These are phyloP conservation scores for Drosophila sordidapex DNA, from an alignment of 2,888 invertebrate genomes.

Conservation along the genomic window DNA sequence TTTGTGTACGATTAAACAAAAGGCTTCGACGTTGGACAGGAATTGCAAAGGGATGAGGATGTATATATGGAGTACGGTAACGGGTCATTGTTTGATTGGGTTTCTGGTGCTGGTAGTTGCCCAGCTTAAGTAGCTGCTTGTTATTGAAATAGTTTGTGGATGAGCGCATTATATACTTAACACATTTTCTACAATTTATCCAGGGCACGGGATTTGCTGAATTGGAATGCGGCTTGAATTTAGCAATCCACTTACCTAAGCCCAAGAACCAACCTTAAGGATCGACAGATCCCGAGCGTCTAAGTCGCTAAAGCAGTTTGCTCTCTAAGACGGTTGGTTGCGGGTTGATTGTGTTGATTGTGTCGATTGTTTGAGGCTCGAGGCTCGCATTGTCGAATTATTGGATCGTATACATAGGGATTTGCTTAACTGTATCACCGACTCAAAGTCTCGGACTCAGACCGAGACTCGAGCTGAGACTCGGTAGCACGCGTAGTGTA, in stretches of 20 bases:
- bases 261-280: conserved; percentile 16
- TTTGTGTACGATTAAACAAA: conserved; percentile 49
- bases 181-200: conserved; percentile 80
- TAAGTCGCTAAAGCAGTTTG: conserved; percentile 70
- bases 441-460: neutral
- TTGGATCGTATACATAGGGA: conserved; percentile 43
- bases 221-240: conserved; percentile 81
- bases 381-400: conserved; percentile 53
- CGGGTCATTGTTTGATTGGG: conserved; percentile 65
- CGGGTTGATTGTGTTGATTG: conserved; percentile 44
- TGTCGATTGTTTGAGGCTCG: conserved; percentile 43
- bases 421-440: conserved; percentile 66
- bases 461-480: neutral
- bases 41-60: conserved; percentile 14
- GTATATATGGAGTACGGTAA: conserved; percentile 6
- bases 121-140: conserved; percentile 59
- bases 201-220: conserved; percentile 64
- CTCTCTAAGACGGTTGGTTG: conserved; percentile 35
- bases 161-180: conserved; percentile 82
- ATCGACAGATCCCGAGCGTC: conserved; percentile 12
- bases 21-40: conserved; percentile 28
- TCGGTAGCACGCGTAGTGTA: conserved; percentile 62
- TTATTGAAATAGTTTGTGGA: conserved; percentile 74
- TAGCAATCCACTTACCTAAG: conserved; percentile 80
- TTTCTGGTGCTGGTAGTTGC: conserved; percentile 32